phyloP scores from a whole-genome alignment of 2,113 vertebrate genomes.

The Ancistrus triradiatus region DNA sequence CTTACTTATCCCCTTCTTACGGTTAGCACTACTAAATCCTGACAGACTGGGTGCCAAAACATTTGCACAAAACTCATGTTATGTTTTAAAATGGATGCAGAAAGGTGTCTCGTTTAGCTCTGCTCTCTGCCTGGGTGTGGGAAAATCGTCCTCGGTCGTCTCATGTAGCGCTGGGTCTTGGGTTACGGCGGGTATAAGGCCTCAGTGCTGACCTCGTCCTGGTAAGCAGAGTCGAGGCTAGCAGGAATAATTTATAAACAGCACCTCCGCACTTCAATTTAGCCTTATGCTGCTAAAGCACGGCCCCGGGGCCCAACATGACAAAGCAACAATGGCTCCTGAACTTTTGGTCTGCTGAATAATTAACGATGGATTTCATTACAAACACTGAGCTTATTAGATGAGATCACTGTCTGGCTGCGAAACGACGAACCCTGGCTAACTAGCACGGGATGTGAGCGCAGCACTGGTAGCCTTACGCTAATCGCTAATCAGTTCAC shows the following conservation, averaged over 20 bases:
- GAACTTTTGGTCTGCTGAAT: conserved; percentile 86
- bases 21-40: no score
- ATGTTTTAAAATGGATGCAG: no score
- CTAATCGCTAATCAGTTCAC: conserved; percentile 8
- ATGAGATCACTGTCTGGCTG: conserved; percentile 73
- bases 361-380: conserved; percentile 84
- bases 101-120: no score
- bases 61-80: no score
- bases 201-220: conserved; percentile 69
- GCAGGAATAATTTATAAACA: conserved; percentile 82
- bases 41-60: no score
- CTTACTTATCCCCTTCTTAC: no score
- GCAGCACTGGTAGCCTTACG: conserved; percentile 20
- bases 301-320: conserved; percentile 64
- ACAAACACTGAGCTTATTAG: conserved; percentile 75
- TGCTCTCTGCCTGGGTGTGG: no score
- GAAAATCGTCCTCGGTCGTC: no score
- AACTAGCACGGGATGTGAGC: conserved; percentile 50
- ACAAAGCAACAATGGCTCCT: conserved; percentile 75
- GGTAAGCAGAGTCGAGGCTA: conserved; percentile 76
- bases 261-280: conserved; percentile 67
- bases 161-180: conserved; percentile 28
- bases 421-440: conserved; percentile 59
- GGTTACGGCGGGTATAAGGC: conserved; percentile 45
- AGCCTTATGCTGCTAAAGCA: conserved; percentile 65